These are phyloP conservation scores for Planiliza haematocheilus DNA, from an alignment of 2,113 vertebrate species.

Conservation along the genomic window DNA sequence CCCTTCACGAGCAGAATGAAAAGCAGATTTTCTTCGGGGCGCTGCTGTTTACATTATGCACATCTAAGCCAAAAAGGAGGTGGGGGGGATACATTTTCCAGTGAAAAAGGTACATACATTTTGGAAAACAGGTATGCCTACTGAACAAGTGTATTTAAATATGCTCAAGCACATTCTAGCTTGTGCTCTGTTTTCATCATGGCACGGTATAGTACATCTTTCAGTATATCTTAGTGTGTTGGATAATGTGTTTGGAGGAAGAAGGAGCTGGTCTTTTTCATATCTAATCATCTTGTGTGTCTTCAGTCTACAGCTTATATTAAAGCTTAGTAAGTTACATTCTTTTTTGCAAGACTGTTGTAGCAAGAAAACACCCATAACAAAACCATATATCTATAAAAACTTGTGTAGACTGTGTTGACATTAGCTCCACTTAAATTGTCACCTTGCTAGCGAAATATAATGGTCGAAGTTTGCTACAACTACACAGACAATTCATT, in stretches of 20 bases:
- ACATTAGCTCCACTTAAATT: too few relatives aligned
- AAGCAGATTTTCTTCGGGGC: conserved; percentile 36
- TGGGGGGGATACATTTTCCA: conserved; percentile 29
- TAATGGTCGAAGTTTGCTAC: too few relatives aligned
- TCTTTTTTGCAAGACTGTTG: too few relatives aligned
- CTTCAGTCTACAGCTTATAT: too few relatives aligned
- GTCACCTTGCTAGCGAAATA: too few relatives aligned
- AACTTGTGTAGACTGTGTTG: too few relatives aligned
- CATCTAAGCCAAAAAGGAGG: conserved; percentile 17
- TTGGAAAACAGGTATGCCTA: neutral
- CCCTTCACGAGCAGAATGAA: conserved; percentile 33
- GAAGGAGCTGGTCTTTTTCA: neutral
- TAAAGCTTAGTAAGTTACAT: too few relatives aligned
- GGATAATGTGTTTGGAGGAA: neutral
- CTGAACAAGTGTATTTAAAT: conserved; percentile 10
- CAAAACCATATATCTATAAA: too few relatives aligned
- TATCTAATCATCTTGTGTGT: too few relatives aligned
- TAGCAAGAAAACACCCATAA: too few relatives aligned
- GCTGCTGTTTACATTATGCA: conserved; percentile 48
- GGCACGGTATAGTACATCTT: neutral
- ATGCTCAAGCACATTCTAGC: neutral
- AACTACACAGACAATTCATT: too few relatives aligned
- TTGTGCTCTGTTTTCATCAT: conserved; percentile 3
- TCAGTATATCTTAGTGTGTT: neutral
- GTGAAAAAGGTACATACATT: conserved; percentile 16